Base-by-base conservation (phyloP, 2,797 vertebrate species). In the Argya squamiceps region DNA sequence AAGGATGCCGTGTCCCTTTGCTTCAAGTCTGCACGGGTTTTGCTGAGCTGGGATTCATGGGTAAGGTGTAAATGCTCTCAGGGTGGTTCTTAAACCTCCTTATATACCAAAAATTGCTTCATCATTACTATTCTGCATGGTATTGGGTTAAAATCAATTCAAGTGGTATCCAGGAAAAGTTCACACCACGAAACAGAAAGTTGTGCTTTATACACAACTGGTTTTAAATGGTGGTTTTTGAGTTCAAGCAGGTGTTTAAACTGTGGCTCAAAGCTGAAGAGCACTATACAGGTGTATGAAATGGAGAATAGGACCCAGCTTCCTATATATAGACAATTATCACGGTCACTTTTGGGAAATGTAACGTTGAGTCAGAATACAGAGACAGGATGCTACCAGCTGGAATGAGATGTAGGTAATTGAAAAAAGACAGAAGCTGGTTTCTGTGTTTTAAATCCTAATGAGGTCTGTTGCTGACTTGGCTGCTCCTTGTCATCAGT, bases 311-410 rank as follows among this genome's bases (percentile, higher is more conserved):
- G 29, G 39, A 69, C 36, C 17, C 47, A 36, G 44, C 32, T 69
- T 37, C 15, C 67, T 56, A 1, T 5, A 18, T 7, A 15, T 13
- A 29, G 11, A 44, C 50, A 43, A 67, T 21, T 7, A 34, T 43
- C 0, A 0, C 10, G 22, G 7, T 46, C 21, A 5, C n/a, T 79
- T 58, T 7, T 23, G 7, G 16, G 41, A 37, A 76, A 20, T n/a
- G 39, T 47, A n/a, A 6, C 23, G 10, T 53, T 43, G 56, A 71
- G 44, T 59, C 56, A 50, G n/a, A 80, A 39, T 19, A 22, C 29
- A 50, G 43, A n/a, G 12, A 19, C 11, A 46, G 62, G 36, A 37
- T 82, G 30, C 19, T 74, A 3, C 52, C 44, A 88, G 20, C 39
- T 49, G 67, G 39, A 55, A 22, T 53, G 41, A 55, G 12, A 24